Percentiles rank a stretch among this genome's conserved stretches.
Evolutionary conservation across 2,797 vertebrate species (phyloP).

Genomic region (Tokudaia muenninki): DNA sequence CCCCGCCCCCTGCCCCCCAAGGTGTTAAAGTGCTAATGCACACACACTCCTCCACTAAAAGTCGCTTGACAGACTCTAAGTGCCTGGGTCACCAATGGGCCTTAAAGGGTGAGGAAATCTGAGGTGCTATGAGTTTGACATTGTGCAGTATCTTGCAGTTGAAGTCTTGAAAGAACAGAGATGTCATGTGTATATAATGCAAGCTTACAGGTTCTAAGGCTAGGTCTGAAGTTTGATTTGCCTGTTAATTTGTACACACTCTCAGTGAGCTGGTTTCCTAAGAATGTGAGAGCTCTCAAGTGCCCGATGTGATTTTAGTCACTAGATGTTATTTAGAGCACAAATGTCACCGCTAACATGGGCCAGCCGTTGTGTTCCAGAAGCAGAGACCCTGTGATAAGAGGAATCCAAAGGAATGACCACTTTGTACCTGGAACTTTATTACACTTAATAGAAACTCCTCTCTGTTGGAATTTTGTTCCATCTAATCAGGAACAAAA

Average conservation of each 20-base stretch:
- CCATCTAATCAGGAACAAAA: constrained; percentile 14
- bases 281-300: constrained; percentile 6
- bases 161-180: neutral
- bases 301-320: neutral
- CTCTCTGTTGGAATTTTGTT: constrained; percentile 36
- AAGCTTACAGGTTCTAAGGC: neutral
- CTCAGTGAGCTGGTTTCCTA: neutral
- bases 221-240: neutral
- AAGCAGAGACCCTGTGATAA: constrained; percentile 3
- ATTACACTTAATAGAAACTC: constrained; percentile 7
- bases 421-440: constrained; percentile 23
- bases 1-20: neutral
- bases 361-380: neutral
- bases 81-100: neutral
- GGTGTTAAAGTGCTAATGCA: neutral
- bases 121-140: constrained; percentile 47
- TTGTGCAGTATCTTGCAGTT: constrained; percentile 1
- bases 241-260: neutral
- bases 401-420: constrained; percentile 2
- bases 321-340: constrained; percentile 10
- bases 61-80: constrained; percentile 5
- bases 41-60: neutral
- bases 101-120: constrained; percentile 18
- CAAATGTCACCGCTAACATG: neutral
- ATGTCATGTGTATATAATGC: neutral